These are phyloP conservation scores for Epinephelus moara DNA, from an alignment of 2,113 vertebrate genomes.

Conservation along the genomic window DNA sequence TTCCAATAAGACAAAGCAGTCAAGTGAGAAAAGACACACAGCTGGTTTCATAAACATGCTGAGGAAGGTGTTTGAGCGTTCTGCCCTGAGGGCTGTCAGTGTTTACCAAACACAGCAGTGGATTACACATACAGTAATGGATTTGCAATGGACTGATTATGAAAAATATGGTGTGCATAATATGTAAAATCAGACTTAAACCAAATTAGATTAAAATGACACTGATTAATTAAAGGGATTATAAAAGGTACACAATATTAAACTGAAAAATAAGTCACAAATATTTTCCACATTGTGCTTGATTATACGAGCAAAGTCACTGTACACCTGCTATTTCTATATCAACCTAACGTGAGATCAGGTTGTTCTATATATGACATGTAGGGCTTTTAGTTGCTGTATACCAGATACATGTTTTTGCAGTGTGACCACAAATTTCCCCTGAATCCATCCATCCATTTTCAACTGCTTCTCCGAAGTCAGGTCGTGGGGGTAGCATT, in stretches of 20 bases:
- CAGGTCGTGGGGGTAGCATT: no score
- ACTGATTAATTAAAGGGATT: neutral
- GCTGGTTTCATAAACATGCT: conserved; percentile 69
- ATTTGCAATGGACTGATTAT: conserved; percentile 14
- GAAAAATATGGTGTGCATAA: neutral
- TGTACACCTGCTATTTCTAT: no score
- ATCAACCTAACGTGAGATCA: no score
- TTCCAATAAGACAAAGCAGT: conserved; percentile 82
- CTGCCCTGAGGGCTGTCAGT: conserved; percentile 53
- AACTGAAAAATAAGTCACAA: neutral
- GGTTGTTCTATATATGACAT: neutral
- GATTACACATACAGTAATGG: conserved; percentile 35
- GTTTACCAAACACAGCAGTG: conserved; percentile 36
- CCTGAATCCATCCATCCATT: no score
- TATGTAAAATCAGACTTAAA: neutral
- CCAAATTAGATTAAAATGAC: neutral
- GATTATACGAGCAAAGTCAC: neutral
- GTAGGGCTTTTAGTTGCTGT: neutral
- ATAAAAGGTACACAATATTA: neutral
- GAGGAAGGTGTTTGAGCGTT: conserved; percentile 59
- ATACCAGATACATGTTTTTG: neutral
- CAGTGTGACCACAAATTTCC: neutral
- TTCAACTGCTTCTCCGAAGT: no score
- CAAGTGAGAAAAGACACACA: conserved; percentile 75
- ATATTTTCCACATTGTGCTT: neutral